Evolutionary conservation across 2,113 vertebrate genomes (phyloP), one percentile per base, ranked within the genome.

Genomic region (Pomatorhinus ruficollis): DNA sequence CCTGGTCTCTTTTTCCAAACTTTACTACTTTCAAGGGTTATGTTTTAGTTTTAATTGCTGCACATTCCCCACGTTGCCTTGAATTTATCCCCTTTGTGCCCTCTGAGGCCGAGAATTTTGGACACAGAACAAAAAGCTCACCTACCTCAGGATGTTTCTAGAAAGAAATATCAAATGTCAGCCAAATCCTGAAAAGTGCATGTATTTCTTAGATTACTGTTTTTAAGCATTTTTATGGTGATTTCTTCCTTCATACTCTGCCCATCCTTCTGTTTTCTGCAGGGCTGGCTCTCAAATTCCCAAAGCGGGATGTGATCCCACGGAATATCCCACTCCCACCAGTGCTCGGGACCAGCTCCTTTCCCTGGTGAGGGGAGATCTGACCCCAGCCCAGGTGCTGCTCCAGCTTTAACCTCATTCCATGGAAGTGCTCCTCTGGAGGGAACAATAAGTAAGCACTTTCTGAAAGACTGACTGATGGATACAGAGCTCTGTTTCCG

Each of bases 341-440:
- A 71, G 28, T 78, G 69, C 47, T 52, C 53, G 37, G 61, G 57
- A 40, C 2, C n/a, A 42, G 24, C 10, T 33, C 8, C 39, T 40
- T 44, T 57, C 47, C 25, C 61, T 56, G 9, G 5, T 7, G 19
- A 30, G 30, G 56, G 54, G 45, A 49, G 61, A n/a, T n/a, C 15
- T 72, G 24, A 37, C 20, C 10, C 30, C 6, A 64, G 37, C 74
- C 16, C 33, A 22, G 65, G 25, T 78, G 42, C 79, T 90, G 40
- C 70, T 65, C 31, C 59, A 66, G 64, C 45, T 57, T 35, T 30
- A 22, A 5, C 72, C 80, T 50, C 33, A 5, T 16, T 65, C 68
- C 9, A 9, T 33, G 74, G 53, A 96, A 97, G 89, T 68, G 52
- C 30, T 85, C 79, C 80, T 93, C 86, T 66, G 94, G 40, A 87